Evolutionary conservation across 1,140 invertebrate genomes (phyloP).

Genomic region (Coptotermes formosanus): DNA sequence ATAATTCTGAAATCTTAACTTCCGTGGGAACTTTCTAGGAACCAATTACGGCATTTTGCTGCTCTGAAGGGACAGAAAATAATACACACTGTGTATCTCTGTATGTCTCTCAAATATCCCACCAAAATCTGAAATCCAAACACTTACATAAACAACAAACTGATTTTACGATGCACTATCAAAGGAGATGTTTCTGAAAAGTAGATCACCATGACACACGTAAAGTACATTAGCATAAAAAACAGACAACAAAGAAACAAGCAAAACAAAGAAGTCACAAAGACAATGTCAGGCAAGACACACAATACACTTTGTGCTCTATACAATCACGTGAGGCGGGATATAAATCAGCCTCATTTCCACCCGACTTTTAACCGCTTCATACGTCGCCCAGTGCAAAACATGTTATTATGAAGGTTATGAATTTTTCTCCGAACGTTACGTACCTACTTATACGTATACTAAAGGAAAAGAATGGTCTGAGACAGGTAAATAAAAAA

Average conservation of each 20-base stretch:
- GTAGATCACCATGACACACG: not conserved
- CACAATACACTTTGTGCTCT: constrained; percentile 1
- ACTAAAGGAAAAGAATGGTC: not conserved
- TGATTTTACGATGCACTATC: not conserved
- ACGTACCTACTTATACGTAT: too few relatives aligned
- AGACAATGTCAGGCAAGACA: not conserved
- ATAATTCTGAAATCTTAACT: too few relatives aligned
- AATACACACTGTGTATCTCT: not conserved
- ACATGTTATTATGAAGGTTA: too few relatives aligned
- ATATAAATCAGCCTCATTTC: not conserved
- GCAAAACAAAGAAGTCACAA: not conserved
- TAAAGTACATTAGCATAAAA: not conserved
- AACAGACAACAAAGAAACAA: not conserved
- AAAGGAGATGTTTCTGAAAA: not conserved
- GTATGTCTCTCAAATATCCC: not conserved
- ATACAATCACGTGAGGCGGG: not conserved
- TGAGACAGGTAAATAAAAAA: not conserved
- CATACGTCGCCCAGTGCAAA: too few relatives aligned
- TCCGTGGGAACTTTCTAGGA: not conserved
- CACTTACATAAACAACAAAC: not conserved
- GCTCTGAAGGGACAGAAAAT: not conserved
- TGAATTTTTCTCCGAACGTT: not conserved
- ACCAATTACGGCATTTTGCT: not conserved
- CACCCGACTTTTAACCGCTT: not conserved
- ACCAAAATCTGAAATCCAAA: not conserved